phyloP scores from a whole-genome alignment of 2,113 vertebrate species.

The Peucedramus taeniatus region DNA sequence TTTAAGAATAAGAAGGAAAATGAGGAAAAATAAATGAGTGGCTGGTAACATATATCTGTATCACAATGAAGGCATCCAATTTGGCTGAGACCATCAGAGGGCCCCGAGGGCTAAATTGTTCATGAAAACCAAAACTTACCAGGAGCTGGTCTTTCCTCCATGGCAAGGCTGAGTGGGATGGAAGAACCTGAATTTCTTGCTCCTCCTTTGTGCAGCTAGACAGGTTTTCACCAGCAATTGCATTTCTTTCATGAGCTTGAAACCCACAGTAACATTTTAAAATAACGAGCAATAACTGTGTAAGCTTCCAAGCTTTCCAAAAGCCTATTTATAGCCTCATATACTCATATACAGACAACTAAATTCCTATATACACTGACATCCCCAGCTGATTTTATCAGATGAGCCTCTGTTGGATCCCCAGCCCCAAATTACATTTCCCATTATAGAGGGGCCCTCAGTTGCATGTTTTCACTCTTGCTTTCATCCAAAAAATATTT shows the following conservation, averaged over 20 bases:
- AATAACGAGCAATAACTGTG: background rate
- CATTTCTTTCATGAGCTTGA: background rate
- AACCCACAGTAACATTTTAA: slow-evolving; percentile 28
- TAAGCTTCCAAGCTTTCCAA: slow-evolving; percentile 11
- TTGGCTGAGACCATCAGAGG: background rate
- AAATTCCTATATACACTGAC: background rate
- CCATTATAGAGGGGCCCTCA: background rate
- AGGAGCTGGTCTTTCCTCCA: slow-evolving; percentile 25
- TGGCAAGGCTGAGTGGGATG: background rate
- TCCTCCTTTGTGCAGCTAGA: slow-evolving; percentile 6
- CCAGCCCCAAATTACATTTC: background rate
- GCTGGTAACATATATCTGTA: background rate
- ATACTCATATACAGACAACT: background rate
- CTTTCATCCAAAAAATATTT: background rate
- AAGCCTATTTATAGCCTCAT: slow-evolving; percentile 9
- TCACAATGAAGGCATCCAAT: background rate
- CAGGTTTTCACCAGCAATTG: slow-evolving; percentile 19
- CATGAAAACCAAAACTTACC: slow-evolving; percentile 2
- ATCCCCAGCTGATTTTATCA: background rate
- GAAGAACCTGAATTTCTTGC: slow-evolving; percentile 61
- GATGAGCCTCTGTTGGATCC: background rate
- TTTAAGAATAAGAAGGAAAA: background rate
- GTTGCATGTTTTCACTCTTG: background rate
- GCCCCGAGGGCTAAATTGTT: background rate
- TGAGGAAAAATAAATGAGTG: background rate